Conservation (phyloP, 2,888 invertebrate genomes). For the Xestoiulus laeticollis region DNA sequence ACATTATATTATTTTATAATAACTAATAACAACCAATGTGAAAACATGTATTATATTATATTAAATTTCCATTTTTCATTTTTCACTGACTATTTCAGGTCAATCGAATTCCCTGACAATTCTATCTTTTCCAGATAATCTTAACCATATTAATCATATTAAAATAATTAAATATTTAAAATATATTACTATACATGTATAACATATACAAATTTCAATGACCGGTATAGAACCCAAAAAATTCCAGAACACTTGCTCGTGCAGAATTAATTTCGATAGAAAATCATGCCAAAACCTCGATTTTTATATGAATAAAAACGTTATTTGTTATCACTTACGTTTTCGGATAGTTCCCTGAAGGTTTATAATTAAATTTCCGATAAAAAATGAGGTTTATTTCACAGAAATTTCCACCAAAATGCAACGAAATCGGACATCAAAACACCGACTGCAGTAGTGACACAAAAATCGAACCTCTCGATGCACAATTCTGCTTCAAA, state of each 20-base stretch:
- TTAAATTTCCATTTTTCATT: no score
- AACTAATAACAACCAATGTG: no score
- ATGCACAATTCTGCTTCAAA: neutral
- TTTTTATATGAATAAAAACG: neutral
- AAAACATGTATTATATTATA: no score
- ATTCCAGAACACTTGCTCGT: neutral
- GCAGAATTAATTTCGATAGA: no score
- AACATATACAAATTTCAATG: neutral
- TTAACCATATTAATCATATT: no score
- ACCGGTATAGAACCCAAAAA: neutral
- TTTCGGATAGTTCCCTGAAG: neutral
- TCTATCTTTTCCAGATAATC: no score
- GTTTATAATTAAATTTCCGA: neutral
- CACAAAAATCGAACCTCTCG: neutral
- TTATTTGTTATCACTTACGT: neutral
- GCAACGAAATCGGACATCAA: neutral
- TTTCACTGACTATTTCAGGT: no score
- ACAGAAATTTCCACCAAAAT: neutral
- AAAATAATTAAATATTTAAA: no score
- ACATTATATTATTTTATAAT: no score
- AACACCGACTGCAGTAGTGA: conserved; percentile 26
- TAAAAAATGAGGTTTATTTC: neutral
- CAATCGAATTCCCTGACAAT: no score
- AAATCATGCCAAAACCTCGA: neutral
- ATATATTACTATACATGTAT: no score